Percentiles rank a stretch among this genome's conserved stretches.
Conservation (phyloP, 30 jellyfish, hydroid and myxozoan species). For the Aurelia sp. region DNA sequence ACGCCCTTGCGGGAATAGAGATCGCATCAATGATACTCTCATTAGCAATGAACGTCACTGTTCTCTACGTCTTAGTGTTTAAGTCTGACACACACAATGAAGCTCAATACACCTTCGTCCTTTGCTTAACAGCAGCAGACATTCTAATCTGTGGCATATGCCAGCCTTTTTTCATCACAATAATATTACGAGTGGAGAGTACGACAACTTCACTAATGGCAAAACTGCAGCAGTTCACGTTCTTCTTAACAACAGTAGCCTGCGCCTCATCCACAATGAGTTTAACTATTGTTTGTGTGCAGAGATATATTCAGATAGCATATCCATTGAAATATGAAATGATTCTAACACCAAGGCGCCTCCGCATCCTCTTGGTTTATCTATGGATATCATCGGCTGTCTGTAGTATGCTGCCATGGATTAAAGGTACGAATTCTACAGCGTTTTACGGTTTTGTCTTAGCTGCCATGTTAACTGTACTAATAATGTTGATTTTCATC, state of each 20-base stretch:
- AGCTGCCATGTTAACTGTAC: neutral
- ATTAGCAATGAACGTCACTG: neutral
- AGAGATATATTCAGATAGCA: conserved; percentile 1
- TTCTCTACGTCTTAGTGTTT: neutral
- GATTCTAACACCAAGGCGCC: conserved; percentile 3
- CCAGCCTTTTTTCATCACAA: conserved; percentile 17
- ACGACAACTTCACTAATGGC: neutral
- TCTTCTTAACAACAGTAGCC: conserved; percentile 1
- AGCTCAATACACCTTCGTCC: neutral
- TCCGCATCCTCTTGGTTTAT: neutral
- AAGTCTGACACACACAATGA: neutral
- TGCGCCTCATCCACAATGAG: conserved; percentile 3
- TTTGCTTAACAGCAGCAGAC: conserved; percentile 5
- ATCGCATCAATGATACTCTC: neutral
- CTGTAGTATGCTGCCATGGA: neutral
- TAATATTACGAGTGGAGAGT: neutral
- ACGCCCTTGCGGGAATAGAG: conserved; percentile 2
- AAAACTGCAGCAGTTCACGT: neutral
- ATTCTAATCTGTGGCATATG: conserved; percentile 4
- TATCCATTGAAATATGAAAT: neutral
- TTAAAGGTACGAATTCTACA: neutral
- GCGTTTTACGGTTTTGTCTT: neutral
- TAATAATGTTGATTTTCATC: neutral
- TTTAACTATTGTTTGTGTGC: neutral
- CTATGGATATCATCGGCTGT: neutral